Conservation (phyloP, 2,113 vertebrate species). For the Egretta garzetta region DNA sequence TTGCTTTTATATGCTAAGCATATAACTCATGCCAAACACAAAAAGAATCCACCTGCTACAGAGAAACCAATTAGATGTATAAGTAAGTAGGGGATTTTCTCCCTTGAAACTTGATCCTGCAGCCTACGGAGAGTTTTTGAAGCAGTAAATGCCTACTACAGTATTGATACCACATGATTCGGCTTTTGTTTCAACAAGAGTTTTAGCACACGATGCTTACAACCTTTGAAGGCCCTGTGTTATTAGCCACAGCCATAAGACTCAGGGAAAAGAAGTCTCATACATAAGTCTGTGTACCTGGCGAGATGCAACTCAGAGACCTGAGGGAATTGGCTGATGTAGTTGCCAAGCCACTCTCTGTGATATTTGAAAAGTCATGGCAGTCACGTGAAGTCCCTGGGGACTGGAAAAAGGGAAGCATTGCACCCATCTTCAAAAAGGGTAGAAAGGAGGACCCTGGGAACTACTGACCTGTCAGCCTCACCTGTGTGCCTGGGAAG, state of each 20-base stretch:
- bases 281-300: no score
- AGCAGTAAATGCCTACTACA: neutral
- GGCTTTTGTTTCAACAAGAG: neutral
- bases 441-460: no score
- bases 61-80: neutral
- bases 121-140: neutral
- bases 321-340: no score
- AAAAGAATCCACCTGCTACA: constrained; percentile 14
- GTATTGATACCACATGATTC: neutral
- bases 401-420: no score
- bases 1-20: neutral
- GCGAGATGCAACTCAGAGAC: no score
- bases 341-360: no score
- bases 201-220: neutral
- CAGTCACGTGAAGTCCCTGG: no score
- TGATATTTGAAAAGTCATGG: no score
- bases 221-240: neutral
- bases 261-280: neutral
- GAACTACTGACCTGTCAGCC: no score
- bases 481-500: no score
- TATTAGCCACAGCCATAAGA: neutral
- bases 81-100: neutral
- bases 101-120: neutral
- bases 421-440: no score
- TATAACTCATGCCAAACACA: neutral